Evolutionary conservation across 1,140 invertebrate genomes (phyloP).

Genomic region (Stratiolaelaps scimitus): DNA sequence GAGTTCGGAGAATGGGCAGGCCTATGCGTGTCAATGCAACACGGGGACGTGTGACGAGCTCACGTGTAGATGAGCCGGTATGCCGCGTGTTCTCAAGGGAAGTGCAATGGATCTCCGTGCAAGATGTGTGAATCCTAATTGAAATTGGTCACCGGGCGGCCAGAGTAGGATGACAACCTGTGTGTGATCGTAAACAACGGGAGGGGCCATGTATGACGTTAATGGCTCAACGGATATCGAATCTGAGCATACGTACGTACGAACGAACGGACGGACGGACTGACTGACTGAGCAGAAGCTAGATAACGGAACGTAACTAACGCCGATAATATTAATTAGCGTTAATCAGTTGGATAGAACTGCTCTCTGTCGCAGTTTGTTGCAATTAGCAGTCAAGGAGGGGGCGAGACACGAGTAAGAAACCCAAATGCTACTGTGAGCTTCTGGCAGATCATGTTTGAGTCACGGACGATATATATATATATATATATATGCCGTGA

Average conservation of each 20-base stretch:
- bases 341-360: too few species aligned
- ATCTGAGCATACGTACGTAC: background rate
- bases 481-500: too few species aligned
- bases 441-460: too few species aligned
- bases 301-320: too few species aligned
- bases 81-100: background rate
- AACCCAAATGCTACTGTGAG: too few species aligned
- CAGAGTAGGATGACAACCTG: background rate
- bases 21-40: background rate
- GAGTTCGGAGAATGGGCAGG: background rate
- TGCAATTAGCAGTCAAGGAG: too few species aligned
- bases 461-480: too few species aligned
- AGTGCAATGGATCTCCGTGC: constrained; percentile 29
- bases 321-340: too few species aligned
- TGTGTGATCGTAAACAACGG: too few species aligned
- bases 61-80: background rate
- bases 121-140: background rate
- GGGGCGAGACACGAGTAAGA: too few species aligned
- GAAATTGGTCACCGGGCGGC: background rate
- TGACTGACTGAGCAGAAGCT: background rate
- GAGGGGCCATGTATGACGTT: background rate
- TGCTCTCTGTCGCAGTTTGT: too few species aligned
- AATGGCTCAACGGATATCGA: background rate
- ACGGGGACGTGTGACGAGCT: background rate
- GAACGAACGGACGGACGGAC: background rate